phyloP scores from a whole-genome alignment of 2,113 vertebrate genomes.

The Daboia siamensis region DNA sequence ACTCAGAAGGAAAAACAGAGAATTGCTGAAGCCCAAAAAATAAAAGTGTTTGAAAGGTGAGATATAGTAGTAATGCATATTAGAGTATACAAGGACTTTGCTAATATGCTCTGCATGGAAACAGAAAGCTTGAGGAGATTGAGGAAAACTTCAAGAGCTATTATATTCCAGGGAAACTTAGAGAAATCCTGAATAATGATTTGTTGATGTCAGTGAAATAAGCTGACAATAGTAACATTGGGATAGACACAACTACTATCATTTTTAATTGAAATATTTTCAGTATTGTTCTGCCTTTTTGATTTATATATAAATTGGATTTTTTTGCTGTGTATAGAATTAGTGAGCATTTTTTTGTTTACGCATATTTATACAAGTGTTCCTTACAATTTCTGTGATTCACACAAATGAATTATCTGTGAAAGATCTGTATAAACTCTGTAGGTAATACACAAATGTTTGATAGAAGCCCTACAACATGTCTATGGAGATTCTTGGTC shows the following conservation, averaged over 20 bases:
- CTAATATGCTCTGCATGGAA: conserved; percentile 20
- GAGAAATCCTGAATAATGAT: neutral
- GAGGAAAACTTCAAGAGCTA: neutral
- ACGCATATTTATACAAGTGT: neutral
- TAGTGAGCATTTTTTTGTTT: neutral
- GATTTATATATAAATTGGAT: neutral
- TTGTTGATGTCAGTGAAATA: neutral
- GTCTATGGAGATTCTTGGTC: too few relatives aligned
- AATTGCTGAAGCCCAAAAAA: conserved; percentile 50
- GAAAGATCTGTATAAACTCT: neutral
- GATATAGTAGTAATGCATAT: conserved; percentile 25
- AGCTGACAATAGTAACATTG: fast-evolving
- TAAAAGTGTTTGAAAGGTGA: conserved; percentile 29
- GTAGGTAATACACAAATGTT: neutral
- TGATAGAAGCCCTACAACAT: neutral
- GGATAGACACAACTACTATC: neutral
- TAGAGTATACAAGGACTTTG: conserved; percentile 21
- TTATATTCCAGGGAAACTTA: neutral
- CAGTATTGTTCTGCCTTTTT: neutral
- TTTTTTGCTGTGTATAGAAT: neutral
- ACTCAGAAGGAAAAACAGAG: conserved; percentile 14
- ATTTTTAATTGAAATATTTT: neutral
- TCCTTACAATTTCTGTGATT: neutral
- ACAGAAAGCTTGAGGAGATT: conserved; percentile 12
- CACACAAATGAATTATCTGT: neutral